Base-by-base conservation (phyloP, 2,888 invertebrate species). In the Athripsodes cinereus region DNA sequence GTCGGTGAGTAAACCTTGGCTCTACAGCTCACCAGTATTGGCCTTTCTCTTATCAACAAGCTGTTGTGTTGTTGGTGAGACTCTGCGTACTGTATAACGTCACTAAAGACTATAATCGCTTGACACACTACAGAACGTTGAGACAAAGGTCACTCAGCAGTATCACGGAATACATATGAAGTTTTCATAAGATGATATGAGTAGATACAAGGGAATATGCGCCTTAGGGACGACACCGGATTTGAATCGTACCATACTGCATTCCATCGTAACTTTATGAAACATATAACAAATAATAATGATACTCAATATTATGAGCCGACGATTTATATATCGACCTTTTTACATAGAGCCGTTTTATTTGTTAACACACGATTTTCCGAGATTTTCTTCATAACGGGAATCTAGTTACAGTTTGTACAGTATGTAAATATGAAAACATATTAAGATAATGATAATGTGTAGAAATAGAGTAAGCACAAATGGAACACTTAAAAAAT, bases 11-110 rank as follows among this genome's bases (percentile, higher is more conserved):
- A 26, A 40, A 40, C 40, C 40, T 40, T 40, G 40, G 40, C 16
- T 40, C 31, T n/a, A 40, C 13, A 13, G 5, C 8, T 16, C 40
- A 40, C 13, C 40, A 40, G 40, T 16, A 53, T 56, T 53, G 61
- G 63, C 63, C 63, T 63, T 63, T 63, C 63, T 63, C 63, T 63
- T 63, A 63, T 63, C 63, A 56, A 57, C 57, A 47, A 60, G 53
- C 56, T 31, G 54, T 50, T 54, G 31, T 31, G 11, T 31, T 31
- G 6, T 11, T 31, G 6, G n/a, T n/a, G n/a, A n/a, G n/a, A n/a
- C n/a, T 26, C 5, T 26, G 26, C 21, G 19, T 52, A 22, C 44
- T 34, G 52, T 22, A 16, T n/a, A 20, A 16, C n/a, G 34, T 20
- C 57, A 40, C 49, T 40, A 63, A 31, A 44, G 61, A 22, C 46